A percentile compares a stretch with the other conserved stretches of the same genome.
phyloP scores from a whole-genome alignment of 2,797 vertebrate genomes.

The Danio tinwini region DNA sequence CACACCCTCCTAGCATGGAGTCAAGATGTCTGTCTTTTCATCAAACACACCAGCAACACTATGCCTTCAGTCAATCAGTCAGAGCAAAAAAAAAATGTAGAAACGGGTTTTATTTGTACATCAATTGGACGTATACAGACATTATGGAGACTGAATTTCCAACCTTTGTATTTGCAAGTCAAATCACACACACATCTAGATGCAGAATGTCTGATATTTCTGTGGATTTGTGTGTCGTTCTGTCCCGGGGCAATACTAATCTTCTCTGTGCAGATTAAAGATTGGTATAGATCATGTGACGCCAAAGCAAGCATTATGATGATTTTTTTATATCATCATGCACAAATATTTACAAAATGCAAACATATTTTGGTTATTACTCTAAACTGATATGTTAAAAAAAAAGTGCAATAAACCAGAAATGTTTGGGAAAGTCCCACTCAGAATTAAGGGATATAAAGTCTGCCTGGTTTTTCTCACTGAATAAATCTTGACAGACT shows the following conservation, averaged over 20 bases:
- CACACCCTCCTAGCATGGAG: constrained; percentile 46
- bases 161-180: background rate
- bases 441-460: too few relatives aligned
- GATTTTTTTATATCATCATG: background rate
- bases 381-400: too few relatives aligned
- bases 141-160: constrained; percentile 2
- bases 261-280: constrained; percentile 16
- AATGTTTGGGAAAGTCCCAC: too few relatives aligned
- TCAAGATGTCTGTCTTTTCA: constrained; percentile 42
- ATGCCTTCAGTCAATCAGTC: background rate
- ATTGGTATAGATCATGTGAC: background rate
- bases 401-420: too few relatives aligned
- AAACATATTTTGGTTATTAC: too few relatives aligned
- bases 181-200: background rate
- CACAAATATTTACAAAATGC: background rate
- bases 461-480: too few relatives aligned
- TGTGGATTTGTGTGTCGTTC: constrained; percentile 11
- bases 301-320: constrained; percentile 1
- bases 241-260: constrained; percentile 1
- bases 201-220: background rate
- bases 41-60: constrained; percentile 21
- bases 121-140: background rate
- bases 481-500: too few relatives aligned
- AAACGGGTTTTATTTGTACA: background rate
- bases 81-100: background rate